phyloP scores from a whole-genome alignment of 2,888 invertebrate species.

The Coleophora flavipennella region DNA sequence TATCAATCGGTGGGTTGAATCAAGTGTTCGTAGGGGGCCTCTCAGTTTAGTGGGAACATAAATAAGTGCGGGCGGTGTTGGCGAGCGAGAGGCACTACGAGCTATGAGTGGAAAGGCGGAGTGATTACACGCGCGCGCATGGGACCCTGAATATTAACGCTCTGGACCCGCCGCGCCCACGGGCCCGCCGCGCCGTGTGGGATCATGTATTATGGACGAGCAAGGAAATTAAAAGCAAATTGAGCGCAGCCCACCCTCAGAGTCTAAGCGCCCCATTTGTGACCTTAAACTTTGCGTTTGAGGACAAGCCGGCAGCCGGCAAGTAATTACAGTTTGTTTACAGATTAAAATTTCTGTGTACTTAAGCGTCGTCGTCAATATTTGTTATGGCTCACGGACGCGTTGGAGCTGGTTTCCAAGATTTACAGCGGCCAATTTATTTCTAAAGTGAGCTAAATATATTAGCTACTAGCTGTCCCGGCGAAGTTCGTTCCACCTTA shows the following conservation, averaged over 20 bases:
- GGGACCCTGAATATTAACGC: constrained; percentile 33
- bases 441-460: too few species aligned
- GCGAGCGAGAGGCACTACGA: background rate
- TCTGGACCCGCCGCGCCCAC: constrained; percentile 25
- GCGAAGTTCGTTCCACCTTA: too few species aligned
- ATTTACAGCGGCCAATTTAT: too few species aligned
- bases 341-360: too few species aligned
- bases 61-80: constrained; percentile 19
- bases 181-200: too few species aligned
- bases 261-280: constrained; percentile 8
- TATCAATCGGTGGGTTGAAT: constrained; percentile 24
- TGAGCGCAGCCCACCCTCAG: constrained; percentile 19
- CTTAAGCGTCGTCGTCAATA: too few species aligned
- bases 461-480: too few species aligned
- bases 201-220: constrained; percentile 31
- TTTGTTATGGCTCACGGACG: too few species aligned
- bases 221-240: constrained; percentile 35
- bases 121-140: constrained; percentile 21
- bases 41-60: constrained; percentile 23
- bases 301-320: background rate
- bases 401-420: too few species aligned
- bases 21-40: constrained; percentile 14
- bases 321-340: too few species aligned
- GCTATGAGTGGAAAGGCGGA: too few species aligned
- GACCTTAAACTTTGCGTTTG: background rate